Evolutionary conservation across 2,797 vertebrate genomes (phyloP), one percentile per base, ranked within the genome.

Genomic region (Sciurus vulgaris): DNA sequence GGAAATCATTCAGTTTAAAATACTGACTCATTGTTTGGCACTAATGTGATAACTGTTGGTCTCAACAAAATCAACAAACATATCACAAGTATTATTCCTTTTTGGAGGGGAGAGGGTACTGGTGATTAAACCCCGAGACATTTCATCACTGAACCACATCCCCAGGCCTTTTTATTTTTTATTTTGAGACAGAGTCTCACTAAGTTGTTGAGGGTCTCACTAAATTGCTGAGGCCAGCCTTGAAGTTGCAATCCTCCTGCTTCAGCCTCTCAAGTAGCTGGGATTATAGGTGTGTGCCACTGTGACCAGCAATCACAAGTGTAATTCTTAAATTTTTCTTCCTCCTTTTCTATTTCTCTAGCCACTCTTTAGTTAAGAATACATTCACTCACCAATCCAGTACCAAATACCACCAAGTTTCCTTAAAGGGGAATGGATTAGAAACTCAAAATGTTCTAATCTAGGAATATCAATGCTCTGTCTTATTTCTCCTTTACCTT

Each of bases 1-100:
- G 35, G 74, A 95, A 94, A 81, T 41, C 61, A 70, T 13, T 77
- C 67, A n/a, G 26, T 88, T 79, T 83, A 86, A 91, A 88, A 33
- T 15, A 35, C 22, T n/a, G 26, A 67, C 4, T 76, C 26, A 67
- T 22, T n/a, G 59, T 33, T 67, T 90, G 56, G 44, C 44, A 78
- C 61, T 67, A 77, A 44, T 33, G 24, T 72, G 70, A 6, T 63
- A 92, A 86, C 11, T 18, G 18, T 1, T 30, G 54, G 28, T 30
- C 30, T 61, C 70, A 47, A 47, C 33, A 73, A 83, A 86, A 51
- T 33, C 38, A 92, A 61, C 44, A 69, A 93, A 77, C n/a, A 35
- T 13, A 81, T 30, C 56, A 59, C 56, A 59, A 24, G 24, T 26
- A 11, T 59, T 59, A 33, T 65, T 65, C 5, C 33, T 65, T 56